These are phyloP conservation scores for Psix sp. DNA, from an alignment of 1,140 invertebrate species.

Conservation along the genomic window DNA sequence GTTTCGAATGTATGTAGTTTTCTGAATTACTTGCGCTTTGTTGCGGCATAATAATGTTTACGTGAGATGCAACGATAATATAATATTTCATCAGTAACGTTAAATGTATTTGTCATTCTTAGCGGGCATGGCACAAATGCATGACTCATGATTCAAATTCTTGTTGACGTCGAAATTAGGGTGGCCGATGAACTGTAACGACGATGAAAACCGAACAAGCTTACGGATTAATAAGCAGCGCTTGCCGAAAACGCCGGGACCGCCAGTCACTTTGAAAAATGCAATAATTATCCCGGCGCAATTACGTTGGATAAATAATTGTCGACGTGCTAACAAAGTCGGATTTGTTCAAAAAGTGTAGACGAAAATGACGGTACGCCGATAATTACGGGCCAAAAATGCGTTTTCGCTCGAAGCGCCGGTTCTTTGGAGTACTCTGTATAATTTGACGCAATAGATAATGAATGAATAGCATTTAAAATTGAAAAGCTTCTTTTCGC, in stretches of 20 bases:
- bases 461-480: too few relatives aligned
- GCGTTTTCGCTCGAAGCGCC: too few relatives aligned
- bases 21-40: too few relatives aligned
- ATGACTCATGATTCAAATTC: conserved; percentile 50
- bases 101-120: conserved; percentile 31
- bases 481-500: too few relatives aligned
- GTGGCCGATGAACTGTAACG: conserved; percentile 53
- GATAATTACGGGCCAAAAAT: too few relatives aligned
- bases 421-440: too few relatives aligned
- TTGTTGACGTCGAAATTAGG: conserved; percentile 48
- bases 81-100: conserved; percentile 15
- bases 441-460: too few relatives aligned
- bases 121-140: conserved; percentile 20
- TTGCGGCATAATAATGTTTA: conserved; percentile 2
- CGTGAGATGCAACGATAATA: conserved; percentile 6
- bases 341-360: background rate
- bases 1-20: too few relatives aligned
- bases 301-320: conserved; percentile 17
- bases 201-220: conserved; percentile 32
- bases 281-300: conserved; percentile 16
- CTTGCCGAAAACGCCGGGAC: conserved; percentile 12
- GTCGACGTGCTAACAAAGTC: conserved; percentile 7
- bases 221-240: conserved; percentile 32
- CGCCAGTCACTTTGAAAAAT: conserved; percentile 14
- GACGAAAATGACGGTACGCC: too few relatives aligned